Conservation (phyloP, 2,113 vertebrate species). For the Electrona antarctica region DNA sequence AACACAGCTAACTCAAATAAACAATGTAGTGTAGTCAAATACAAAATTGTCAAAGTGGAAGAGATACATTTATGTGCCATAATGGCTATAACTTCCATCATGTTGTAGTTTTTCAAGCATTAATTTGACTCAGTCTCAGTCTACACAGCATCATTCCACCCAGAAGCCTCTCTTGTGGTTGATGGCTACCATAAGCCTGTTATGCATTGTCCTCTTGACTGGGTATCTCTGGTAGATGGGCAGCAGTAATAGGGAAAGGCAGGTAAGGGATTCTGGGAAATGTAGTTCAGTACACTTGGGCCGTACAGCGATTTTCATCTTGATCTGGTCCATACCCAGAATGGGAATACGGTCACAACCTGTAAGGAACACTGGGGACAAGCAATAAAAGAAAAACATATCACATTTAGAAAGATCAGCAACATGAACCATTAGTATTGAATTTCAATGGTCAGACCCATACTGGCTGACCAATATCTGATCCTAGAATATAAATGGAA, state of each 20-base stretch:
- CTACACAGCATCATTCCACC: constrained; percentile 23
- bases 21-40: too few relatives aligned
- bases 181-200: constrained; percentile 76
- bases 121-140: too few relatives aligned
- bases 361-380: constrained; percentile 80
- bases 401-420: too few relatives aligned
- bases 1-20: too few relatives aligned
- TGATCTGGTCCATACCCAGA: constrained; percentile 65
- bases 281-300: constrained; percentile 60
- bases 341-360: constrained; percentile 77
- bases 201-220: constrained; percentile 62
- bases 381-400: not conserved
- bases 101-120: too few relatives aligned
- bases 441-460: too few relatives aligned
- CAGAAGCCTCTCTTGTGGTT: constrained; percentile 76
- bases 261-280: constrained; percentile 75
- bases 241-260: constrained; percentile 70
- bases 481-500: too few relatives aligned
- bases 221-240: constrained; percentile 75
- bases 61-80: too few relatives aligned
- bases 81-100: too few relatives aligned
- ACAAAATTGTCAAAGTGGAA: too few relatives aligned
- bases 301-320: constrained; percentile 71
- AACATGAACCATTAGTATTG: too few relatives aligned
- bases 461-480: too few relatives aligned